A percentile compares a stretch with the other conserved stretches of the same genome.
phyloP scores from a whole-genome alignment of 2,113 vertebrate species.

The Macaca mulatta region DNA sequence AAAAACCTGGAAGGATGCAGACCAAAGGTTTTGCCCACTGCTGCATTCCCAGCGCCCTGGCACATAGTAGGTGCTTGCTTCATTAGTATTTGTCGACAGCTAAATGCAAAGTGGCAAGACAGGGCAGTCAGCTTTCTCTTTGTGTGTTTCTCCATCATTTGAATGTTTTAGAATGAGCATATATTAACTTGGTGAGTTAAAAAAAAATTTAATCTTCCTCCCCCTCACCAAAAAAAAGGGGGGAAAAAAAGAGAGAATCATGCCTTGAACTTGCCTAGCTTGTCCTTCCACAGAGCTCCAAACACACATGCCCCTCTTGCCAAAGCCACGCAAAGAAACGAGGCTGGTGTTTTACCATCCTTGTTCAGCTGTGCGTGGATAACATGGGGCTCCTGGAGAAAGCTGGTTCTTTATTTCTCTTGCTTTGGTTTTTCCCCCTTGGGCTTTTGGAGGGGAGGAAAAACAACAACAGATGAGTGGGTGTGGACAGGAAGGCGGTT shows the following conservation, averaged over 20 bases:
- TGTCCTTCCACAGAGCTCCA: not conserved
- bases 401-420: not conserved
- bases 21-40: not conserved
- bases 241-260: not conserved
- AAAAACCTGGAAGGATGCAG: not conserved
- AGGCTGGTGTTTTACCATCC: not conserved
- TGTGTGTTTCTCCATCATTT: constrained; percentile 3
- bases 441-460: not conserved
- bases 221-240: not conserved
- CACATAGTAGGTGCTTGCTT: constrained; percentile 11
- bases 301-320: not conserved
- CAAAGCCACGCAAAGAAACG: not conserved
- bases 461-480: not conserved
- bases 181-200: constrained; percentile 36
- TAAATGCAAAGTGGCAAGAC: not conserved
- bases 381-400: not conserved
- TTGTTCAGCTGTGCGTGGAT: not conserved
- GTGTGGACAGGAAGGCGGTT: not conserved
- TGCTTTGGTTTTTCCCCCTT: not conserved
- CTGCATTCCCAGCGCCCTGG: not conserved
- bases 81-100: not conserved
- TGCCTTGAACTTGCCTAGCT: not conserved
- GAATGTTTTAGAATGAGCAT: constrained; percentile 24
- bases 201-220: not conserved
- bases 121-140: not conserved